Conservation (phyloP, 2,113 vertebrate genomes). For the Myotis brandtii region DNA sequence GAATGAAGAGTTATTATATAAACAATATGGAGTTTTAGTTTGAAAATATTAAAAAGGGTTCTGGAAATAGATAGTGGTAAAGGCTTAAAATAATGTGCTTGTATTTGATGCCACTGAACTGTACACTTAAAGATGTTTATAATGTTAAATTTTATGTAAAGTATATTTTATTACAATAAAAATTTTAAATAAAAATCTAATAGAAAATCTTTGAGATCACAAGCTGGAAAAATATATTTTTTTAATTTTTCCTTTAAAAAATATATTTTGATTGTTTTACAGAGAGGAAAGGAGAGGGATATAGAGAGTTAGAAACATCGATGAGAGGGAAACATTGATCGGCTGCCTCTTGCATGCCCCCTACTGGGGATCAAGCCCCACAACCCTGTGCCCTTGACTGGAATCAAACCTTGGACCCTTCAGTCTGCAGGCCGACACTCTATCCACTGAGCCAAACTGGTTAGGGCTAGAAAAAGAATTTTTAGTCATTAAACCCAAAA, state of each 20-base stretch:
- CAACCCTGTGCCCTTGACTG: too few species aligned
- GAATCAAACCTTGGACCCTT: too few species aligned
- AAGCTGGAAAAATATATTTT: too few species aligned
- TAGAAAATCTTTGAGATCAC: neutral
- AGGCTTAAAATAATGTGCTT: neutral
- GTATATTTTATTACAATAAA: neutral
- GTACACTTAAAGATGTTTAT: neutral
- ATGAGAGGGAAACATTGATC: too few species aligned
- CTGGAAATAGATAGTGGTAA: neutral
- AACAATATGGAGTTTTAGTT: neutral
- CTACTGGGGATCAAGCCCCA: too few species aligned
- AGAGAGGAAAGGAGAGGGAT: too few species aligned
- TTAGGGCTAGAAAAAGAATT: neutral
- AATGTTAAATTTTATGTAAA: neutral
- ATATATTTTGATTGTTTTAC: too few species aligned
- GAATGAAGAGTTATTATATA: neutral
- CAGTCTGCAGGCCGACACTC: too few species aligned
- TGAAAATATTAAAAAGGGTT: neutral
- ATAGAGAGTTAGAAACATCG: too few species aligned
- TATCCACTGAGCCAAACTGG: too few species aligned
- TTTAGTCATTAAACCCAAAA: neutral
- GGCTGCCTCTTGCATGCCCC: too few species aligned
- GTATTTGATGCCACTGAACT: neutral
- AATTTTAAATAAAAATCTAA: neutral
- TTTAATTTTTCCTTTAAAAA: too few species aligned